Base-by-base conservation (phyloP, 1,140 invertebrate species). In the Lordiphosa collinella region DNA sequence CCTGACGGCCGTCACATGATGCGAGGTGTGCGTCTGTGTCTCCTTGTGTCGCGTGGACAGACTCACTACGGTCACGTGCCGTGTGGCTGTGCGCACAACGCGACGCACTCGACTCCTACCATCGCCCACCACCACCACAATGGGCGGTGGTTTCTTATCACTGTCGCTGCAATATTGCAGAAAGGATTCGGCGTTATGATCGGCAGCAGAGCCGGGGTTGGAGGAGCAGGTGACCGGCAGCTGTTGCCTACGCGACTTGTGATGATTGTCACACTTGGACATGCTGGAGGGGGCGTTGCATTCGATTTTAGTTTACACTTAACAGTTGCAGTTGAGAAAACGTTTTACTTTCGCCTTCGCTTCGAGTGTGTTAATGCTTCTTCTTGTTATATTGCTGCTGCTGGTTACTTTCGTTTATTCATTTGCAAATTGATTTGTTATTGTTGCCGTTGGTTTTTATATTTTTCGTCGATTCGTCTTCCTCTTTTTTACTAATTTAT, bases 1-100 rank as follows among this genome's bases (percentile, higher is more conserved):
- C 87, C 88, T 89, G 67, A 89, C 88, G 18, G 88, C 88, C 38
- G 88, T 89, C 63, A 89, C 88, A 85, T 89, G 88, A 56, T 89
- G 88, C 46, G 88, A 89, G 55, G 88, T 89, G 62, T 89, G 87
- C 25, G 87, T 89, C 55, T 78, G 79, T 9, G 88, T 87, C 64
- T 89, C 88, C 66, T 89, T 89, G 76, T 89, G 88, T 11, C 88
- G 63, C 14, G 88, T 88, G 35, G 88, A 89, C 12, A 89, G 78
- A 52, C 88, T 89, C 47, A 89, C 88, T 49, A 89, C 88, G 34
- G 88, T 89, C 47, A 89, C 88, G 58, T 89, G 88, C 41, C 88
- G 68, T 31, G 88, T 89, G 35, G 87, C 82, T 10, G 86, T 87
- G 32, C 87, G 84, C 10, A 89, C 88, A 51, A 89, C 88, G 36